Conservation (phyloP, 2,113 vertebrate genomes). For the Sander lucioperca region DNA sequence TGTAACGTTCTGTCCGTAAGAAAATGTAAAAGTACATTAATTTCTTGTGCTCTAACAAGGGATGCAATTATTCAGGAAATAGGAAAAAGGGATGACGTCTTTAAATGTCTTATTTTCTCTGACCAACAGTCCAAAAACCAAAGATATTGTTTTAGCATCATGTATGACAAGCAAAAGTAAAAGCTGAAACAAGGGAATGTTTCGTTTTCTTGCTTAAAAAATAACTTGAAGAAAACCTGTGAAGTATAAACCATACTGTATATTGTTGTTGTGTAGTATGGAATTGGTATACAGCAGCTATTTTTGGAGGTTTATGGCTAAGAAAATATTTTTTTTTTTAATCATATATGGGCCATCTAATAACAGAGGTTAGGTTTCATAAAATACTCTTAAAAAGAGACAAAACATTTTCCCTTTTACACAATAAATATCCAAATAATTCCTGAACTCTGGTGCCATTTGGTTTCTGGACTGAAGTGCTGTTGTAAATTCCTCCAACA, state of each 20-base stretch:
- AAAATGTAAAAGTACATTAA: too few species aligned
- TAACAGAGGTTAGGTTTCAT: too few species aligned
- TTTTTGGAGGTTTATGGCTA: neutral
- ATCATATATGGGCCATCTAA: neutral
- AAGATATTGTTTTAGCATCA: neutral
- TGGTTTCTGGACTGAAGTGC: neutral
- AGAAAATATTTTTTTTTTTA: neutral
- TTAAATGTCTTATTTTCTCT: too few species aligned
- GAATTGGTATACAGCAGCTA: neutral
- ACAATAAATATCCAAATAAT: neutral
- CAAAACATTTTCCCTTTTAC: rapidly evolving
- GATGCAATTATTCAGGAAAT: too few species aligned
- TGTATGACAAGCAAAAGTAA: neutral
- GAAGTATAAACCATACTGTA: neutral
- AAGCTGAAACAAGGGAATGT: neutral
- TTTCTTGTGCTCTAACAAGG: too few species aligned
- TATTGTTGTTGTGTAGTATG: neutral
- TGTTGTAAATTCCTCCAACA: conserved; percentile 18
- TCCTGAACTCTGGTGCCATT: neutral
- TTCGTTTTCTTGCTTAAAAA: neutral
- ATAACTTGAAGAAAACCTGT: neutral
- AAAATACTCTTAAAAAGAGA: neutral
- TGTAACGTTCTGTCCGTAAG: too few species aligned
- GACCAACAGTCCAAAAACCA: too few species aligned
- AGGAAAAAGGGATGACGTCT: too few species aligned